Evolutionary conservation across 2,797 vertebrate species (phyloP), one percentile per base, ranked within the genome.

Genomic region (Leucoraja ocellata): DNA sequence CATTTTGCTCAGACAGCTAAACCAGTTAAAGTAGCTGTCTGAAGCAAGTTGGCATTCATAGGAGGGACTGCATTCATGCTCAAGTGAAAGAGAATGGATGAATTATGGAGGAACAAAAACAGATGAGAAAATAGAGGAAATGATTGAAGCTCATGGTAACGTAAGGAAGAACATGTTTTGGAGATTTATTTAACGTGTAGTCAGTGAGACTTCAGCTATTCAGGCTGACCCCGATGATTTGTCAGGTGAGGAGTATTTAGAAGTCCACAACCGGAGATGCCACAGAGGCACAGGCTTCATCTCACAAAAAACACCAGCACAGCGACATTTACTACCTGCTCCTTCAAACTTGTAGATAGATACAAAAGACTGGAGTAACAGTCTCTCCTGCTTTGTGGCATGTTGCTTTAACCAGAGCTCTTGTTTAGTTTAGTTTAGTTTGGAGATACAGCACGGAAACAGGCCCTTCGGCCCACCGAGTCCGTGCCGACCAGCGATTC

Each of bases 131-230:
- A 63, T 86, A 28, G 39, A 18, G 25, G 63, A 36, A 21, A 36
- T 88, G 65, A 68, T 63, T 68, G 10, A 36, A 88, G 84, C 84
- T 88, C 63, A 88, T 18, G 32, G 84, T 88, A 68, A 63, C 84
- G 18, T 65, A 32, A 68, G 32, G 65, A 63, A 68, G 61, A 88
- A 84, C 39, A 83, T 83, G 14, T 88, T 65, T 65, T n/a, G 68
- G 84, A 68, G 18, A 65, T 88, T 36, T 65, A 88, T 63, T 88
- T 88, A 36, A n/a, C 32, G 68, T 68, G 61, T n/a, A 68, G 84
- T 88, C 84, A 68, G 84, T 88, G 16, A 88, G 84, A 68, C 65
- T 88, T 68, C 84, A 36, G 7, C 18, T 36, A 58, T 32, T 36
- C 18, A 39, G 36, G 78, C 39, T 39, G 78, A 79, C n/a, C 32